These are phyloP conservation scores for Pogoniulus pusillus DNA, from an alignment of 2,797 vertebrate species.

Conservation along the genomic window DNA sequence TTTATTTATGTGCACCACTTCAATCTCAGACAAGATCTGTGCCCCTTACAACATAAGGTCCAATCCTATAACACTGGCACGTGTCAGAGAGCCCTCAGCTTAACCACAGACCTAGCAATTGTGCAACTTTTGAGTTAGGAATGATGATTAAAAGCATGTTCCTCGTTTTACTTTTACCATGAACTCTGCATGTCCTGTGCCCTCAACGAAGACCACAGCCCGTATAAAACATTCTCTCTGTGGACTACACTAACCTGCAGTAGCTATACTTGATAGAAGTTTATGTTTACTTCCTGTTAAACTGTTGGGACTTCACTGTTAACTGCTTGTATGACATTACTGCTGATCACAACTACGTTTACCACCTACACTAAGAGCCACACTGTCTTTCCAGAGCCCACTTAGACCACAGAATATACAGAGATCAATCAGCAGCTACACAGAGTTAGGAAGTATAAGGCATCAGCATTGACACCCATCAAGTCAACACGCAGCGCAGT, in stretches of 20 bases:
- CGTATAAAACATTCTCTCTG: neutral
- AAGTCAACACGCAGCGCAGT: accelerated
- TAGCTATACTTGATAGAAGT: neutral
- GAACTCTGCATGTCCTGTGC: accelerated
- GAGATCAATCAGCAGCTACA: neutral
- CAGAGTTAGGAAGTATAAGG: neutral
- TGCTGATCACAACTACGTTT: neutral
- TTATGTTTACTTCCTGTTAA: neutral
- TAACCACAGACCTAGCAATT: neutral
- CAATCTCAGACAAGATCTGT: neutral
- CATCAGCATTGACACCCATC: neutral
- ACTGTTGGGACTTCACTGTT: neutral
- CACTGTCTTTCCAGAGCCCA: neutral
- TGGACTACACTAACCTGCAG: neutral
- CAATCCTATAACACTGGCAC: neutral
- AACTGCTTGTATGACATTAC: neutral
- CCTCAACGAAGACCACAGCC: neutral
- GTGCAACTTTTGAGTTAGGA: neutral
- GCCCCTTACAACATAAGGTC: neutral
- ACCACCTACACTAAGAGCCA: neutral
- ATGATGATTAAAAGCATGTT: neutral
- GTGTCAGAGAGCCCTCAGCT: neutral
- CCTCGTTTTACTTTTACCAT: neutral
- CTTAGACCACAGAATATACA: neutral
- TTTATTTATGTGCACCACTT: neutral